A percentile compares a stretch with the other conserved stretches of the same genome.
Conservation (phyloP, 2,888 invertebrate species). For the Alcis repandata region DNA sequence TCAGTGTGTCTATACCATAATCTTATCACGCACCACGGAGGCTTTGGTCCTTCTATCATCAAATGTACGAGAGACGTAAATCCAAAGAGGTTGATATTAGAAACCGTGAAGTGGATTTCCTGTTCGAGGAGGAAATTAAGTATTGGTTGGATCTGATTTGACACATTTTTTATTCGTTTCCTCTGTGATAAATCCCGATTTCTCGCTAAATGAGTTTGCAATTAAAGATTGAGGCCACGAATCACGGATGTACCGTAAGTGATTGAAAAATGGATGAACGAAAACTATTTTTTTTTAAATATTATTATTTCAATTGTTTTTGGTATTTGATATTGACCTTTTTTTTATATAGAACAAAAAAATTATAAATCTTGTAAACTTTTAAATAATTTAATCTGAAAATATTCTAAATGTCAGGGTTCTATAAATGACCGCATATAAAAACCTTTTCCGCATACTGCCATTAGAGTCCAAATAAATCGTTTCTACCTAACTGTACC, state of each 20-base stretch:
- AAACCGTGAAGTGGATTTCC: conserved; percentile 33
- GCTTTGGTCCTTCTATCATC: conserved; percentile 3
- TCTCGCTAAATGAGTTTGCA: conserved; percentile 25
- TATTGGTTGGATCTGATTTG: conserved; percentile 33
- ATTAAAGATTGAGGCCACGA: conserved; percentile 19
- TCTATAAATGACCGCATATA: background rate
- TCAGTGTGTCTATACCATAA: background rate
- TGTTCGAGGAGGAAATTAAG: conserved; percentile 30
- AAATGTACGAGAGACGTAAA: conserved; percentile 19
- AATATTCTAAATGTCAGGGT: background rate
- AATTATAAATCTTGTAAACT: too few relatives aligned
- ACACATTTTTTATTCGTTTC: conserved; percentile 34
- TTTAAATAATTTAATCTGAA: background rate
- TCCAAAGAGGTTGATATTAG: conserved; percentile 32
- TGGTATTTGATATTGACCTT: conserved; percentile 5
- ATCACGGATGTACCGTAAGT: background rate
- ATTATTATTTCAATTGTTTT: too few relatives aligned
- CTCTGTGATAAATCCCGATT: conserved; percentile 19
- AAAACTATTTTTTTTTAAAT: too few relatives aligned
- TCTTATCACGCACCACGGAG: background rate
- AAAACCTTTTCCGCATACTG: background rate
- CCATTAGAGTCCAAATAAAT: conserved; percentile 25
- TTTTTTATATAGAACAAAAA: too few relatives aligned
- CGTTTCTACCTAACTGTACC: conserved; percentile 16
- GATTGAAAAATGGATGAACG: conserved; percentile 11